Percentiles rank a stretch among this genome's conserved stretches.
Conservation (phyloP, 2,113 vertebrate genomes). For the Tachysurus vachellii region DNA sequence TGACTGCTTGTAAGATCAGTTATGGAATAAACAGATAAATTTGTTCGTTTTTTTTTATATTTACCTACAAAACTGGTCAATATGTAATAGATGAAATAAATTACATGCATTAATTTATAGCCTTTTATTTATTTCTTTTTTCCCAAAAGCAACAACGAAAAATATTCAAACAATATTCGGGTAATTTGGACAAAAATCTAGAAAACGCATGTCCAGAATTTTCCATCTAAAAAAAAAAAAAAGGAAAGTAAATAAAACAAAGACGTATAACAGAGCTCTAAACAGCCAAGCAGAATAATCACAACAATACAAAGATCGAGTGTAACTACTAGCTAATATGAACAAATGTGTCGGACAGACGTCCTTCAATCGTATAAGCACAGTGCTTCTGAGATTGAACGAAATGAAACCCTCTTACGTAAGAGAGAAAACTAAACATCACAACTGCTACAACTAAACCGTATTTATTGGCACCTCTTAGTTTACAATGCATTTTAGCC, state of each 20-base stretch:
- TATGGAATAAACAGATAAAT: background rate
- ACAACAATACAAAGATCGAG: background rate
- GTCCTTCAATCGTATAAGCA: background rate
- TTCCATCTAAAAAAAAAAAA: background rate
- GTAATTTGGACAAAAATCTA: background rate
- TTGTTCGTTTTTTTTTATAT: background rate
- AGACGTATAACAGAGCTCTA: background rate
- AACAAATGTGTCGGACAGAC: background rate
- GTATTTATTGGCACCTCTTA: background rate
- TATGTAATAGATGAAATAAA: background rate
- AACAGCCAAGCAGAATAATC: background rate
- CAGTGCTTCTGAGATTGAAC: background rate
- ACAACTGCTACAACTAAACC: background rate
- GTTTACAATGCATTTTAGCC: background rate
- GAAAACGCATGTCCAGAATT: background rate
- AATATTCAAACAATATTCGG: background rate
- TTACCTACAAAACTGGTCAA: background rate
- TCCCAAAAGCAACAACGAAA: background rate
- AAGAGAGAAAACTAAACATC: no score
- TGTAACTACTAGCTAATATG: background rate
- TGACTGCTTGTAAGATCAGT: background rate
- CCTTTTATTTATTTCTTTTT: no score
- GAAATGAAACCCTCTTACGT: background rate
- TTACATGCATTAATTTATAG: background rate
- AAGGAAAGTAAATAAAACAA: background rate